These are phyloP conservation scores for Volucella inflata DNA, from an alignment of 2,888 invertebrate species.

Conservation along the genomic window DNA sequence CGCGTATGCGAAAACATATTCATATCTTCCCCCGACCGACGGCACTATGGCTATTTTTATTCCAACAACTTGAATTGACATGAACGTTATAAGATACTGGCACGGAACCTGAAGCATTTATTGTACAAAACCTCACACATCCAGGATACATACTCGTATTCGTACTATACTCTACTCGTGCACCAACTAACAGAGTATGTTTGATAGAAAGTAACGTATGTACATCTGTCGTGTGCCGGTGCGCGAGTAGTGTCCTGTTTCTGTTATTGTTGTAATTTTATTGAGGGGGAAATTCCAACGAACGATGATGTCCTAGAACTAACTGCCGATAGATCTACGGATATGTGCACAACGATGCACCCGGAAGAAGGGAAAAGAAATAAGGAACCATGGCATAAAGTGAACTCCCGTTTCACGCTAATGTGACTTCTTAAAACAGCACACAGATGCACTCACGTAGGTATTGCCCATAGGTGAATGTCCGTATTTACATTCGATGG, in stretches of 20 bases:
- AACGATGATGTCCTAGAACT: conserved; percentile 38
- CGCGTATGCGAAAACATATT: conserved; percentile 48
- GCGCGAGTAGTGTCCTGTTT: conserved; percentile 45
- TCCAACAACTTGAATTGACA: conserved; percentile 28
- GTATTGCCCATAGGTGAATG: conserved; percentile 29
- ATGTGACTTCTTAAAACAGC: conserved; percentile 36
- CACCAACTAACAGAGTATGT: no score
- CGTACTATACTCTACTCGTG: conserved; percentile 24
- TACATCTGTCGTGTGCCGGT: conserved; percentile 73
- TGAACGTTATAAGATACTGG: background rate
- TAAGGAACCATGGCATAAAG: conserved; percentile 36
- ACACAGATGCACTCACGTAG: background rate
- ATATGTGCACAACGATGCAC: conserved; percentile 44
- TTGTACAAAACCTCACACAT: conserved; percentile 9
- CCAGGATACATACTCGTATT: conserved; percentile 1
- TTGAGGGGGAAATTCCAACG: conserved; percentile 69
- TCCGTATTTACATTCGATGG: conserved; percentile 66
- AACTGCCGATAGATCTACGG: conserved; percentile 48
- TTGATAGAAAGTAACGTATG: background rate
- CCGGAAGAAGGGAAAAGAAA: conserved; percentile 60
- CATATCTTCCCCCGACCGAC: background rate
- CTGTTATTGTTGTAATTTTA: conserved; percentile 21
- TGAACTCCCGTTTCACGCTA: conserved; percentile 54
- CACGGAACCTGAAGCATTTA: conserved; percentile 9
- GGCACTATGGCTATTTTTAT: conserved; percentile 64